These are phyloP conservation scores for Psix sp. DNA, from an alignment of 1,140 invertebrate genomes.

Conservation along the genomic window DNA sequence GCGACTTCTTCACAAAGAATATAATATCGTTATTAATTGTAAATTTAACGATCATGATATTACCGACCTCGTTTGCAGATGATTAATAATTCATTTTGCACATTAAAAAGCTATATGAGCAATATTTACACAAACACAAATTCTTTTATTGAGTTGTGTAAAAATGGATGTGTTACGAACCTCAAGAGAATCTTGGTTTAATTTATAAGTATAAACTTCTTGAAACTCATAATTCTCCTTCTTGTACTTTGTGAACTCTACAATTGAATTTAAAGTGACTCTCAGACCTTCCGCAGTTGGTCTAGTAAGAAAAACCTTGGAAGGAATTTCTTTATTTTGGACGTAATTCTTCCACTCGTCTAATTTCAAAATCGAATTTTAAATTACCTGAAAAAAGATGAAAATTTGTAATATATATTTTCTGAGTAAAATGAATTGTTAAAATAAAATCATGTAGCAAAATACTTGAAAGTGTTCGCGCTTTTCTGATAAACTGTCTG, in stretches of 20 bases:
- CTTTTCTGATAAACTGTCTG: conserved; percentile 3
- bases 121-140: neutral
- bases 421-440: neutral
- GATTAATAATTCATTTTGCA: neutral
- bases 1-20: no score
- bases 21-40: no score
- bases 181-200: conserved; percentile 6
- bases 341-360: neutral
- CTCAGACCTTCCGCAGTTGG: conserved; percentile 2
- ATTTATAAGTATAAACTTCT: conserved; percentile 7
- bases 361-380: neutral
- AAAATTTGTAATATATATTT: neutral
- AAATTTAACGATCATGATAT: no score
- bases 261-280: neutral
- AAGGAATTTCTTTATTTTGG: neutral
- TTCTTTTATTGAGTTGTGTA: neutral
- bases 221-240: neutral
- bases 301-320: neutral
- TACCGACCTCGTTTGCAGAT: no score
- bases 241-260: conserved; percentile 4
- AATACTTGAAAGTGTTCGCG: conserved; percentile 14
- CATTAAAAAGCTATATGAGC: neutral
- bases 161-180: conserved; percentile 4
- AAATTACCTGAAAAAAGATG: neutral
- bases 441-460: conserved; percentile 10